A percentile compares a stretch with the other conserved stretches of the same genome.
These are phyloP conservation scores for Sprattus sprattus DNA, from an alignment of 2,113 vertebrate genomes.

Conservation along the genomic window DNA sequence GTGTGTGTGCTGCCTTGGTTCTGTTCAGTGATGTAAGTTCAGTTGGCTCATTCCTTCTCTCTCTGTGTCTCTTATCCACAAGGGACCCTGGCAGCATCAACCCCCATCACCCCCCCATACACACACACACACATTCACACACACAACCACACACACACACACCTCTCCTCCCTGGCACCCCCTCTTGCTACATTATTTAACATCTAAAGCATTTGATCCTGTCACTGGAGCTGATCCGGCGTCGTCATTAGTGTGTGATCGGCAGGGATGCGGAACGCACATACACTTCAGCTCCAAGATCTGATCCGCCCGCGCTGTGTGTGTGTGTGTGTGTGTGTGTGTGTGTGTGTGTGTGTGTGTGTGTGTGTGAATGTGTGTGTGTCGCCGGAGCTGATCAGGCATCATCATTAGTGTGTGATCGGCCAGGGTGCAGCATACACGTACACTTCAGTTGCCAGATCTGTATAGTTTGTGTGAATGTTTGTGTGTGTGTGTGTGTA, in stretches of 20 bases:
- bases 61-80: not conserved
- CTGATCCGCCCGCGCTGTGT: no score
- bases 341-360: no score
- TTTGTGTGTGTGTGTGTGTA: no score
- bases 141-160: conserved; percentile 45
- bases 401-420: no score
- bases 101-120: not conserved
- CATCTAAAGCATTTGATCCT: conserved; percentile 67
- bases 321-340: no score
- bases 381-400: no score
- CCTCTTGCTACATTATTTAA: conserved; percentile 66
- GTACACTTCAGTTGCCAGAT: no score
- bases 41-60: conserved; percentile 20
- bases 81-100: no score
- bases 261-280: conserved; percentile 43
- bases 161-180: not conserved
- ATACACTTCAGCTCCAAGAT: not conserved
- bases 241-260: conserved; percentile 34
- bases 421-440: no score
- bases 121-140: conserved; percentile 40
- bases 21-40: not conserved
- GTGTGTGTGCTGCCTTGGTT: not conserved
- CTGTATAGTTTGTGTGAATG: no score
- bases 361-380: no score
- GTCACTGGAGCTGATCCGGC: not conserved